Evolutionary conservation across 2,888 invertebrate genomes (phyloP), one percentile per base, ranked within the genome.

Genomic region (Leptinotarsa juncta): DNA sequence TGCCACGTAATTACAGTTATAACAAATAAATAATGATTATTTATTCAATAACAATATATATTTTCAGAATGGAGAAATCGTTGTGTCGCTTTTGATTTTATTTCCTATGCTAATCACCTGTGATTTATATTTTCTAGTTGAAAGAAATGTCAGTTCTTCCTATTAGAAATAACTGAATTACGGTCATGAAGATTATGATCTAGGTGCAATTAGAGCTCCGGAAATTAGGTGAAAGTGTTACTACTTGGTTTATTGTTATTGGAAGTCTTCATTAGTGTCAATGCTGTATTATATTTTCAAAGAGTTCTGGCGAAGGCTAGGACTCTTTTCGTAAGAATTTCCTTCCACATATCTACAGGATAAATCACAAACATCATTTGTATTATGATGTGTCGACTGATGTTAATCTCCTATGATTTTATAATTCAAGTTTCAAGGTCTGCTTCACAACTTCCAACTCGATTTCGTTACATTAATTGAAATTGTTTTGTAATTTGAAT

Each of bases 221-320:
- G 57, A 57, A 69, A 69, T 53, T 42, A 57, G 69, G 69, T 69
- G 69, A 69, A 69, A 69, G 69, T 69, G 48, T 69, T n/a, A 53
- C 16, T 18, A 23, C 55, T 57, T 69, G 20, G 57, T n/a, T 69
- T 42, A 62, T 69, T 57, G 55, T 57, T 69, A 69, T 69, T 57
- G 57, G 20, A 48, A 60, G 42, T 42, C 7, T 55, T 69, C 68
- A 55, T 68, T 42, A 55, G 55, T 55, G 42, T 26, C 32, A 48
- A 67, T 67, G 67, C 20, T 67, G 32, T 23, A 23, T 12, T 18
- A 62, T 32, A 62, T 15, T 62, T 32, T 10, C 1, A 10, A 32
- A 7, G 5, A 62, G 42, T 42, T 16, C n/a, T 32, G 18, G n/a
- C 32, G n/a, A 62, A 62, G 62, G 42, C 16, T 18, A 14, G 16